Percentiles rank a stretch among this genome's conserved stretches.
phyloP scores from a whole-genome alignment of 2,888 invertebrate species.

The Harmothoe impar region DNA sequence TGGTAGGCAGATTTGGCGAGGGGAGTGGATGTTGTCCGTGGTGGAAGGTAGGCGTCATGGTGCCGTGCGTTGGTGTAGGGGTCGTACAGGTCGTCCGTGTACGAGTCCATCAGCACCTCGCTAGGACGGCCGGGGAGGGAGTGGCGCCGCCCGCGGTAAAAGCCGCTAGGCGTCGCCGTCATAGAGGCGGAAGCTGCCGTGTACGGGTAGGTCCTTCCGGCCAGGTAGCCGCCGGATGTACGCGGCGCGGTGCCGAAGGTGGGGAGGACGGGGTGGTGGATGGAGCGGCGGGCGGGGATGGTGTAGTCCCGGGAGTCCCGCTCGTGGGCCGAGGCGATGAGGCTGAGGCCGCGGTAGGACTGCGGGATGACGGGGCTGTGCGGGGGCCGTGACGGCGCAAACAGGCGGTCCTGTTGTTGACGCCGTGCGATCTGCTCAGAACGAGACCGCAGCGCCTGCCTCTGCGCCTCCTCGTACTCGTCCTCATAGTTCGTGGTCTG shows the following conservation, averaged over 20 bases:
- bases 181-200: neutral
- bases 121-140: conserved; percentile 29
- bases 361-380: neutral
- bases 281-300: neutral
- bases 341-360: neutral
- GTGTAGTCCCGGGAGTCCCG: conserved; percentile 11
- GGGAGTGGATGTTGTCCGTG: neutral
- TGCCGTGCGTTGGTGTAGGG: neutral
- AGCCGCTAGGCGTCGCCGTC: neutral
- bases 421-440: neutral
- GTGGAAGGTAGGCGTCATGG: neutral
- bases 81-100: neutral
- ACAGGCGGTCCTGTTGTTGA: neutral
- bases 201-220: neutral
- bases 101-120: neutral
- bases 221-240: neutral
- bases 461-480: neutral
- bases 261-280: neutral
- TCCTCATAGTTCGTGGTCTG: neutral
- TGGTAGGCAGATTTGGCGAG: too few species aligned
- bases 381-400: neutral
- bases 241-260: neutral
- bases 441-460: neutral
- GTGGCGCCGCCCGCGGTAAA: conserved; percentile 5
- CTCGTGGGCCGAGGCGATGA: neutral